Percentiles rank a stretch among this genome's conserved stretches.
Evolutionary conservation across 1,140 invertebrate species (phyloP).

Genomic region (Melanaphis sacchari): DNA sequence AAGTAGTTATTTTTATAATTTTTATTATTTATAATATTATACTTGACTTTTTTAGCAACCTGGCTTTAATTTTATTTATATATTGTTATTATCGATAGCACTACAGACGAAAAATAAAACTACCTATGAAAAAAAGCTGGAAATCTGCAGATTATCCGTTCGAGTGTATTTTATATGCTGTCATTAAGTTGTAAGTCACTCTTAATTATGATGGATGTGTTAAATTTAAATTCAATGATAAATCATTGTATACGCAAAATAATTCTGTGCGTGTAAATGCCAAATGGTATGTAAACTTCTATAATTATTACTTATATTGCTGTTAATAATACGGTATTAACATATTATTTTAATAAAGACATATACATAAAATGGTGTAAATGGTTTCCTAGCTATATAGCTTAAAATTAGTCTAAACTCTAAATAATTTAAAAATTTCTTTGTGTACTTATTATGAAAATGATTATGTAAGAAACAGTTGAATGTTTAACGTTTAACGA

Average conservation of each 20-base stretch:
- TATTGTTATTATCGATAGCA: background rate
- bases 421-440: background rate
- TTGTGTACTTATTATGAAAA: background rate
- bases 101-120: too few species aligned
- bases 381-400: background rate
- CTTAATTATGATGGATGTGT: background rate
- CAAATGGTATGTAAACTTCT: background rate
- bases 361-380: background rate
- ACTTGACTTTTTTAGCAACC: background rate
- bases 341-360: background rate
- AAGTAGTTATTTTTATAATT: too few species aligned
- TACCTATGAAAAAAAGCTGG: too few species aligned
- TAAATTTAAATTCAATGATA: background rate
- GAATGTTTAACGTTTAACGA: background rate
- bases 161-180: background rate
- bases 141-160: background rate
- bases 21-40: background rate
- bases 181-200: background rate
- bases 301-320: background rate
- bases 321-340: background rate
- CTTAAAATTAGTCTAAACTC: background rate
- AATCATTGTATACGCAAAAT: background rate
- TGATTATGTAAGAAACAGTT: background rate
- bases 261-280: background rate
- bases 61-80: background rate